Conservation (phyloP, 2,797 vertebrate species). For the Pseudocheirus occidentalis region DNA sequence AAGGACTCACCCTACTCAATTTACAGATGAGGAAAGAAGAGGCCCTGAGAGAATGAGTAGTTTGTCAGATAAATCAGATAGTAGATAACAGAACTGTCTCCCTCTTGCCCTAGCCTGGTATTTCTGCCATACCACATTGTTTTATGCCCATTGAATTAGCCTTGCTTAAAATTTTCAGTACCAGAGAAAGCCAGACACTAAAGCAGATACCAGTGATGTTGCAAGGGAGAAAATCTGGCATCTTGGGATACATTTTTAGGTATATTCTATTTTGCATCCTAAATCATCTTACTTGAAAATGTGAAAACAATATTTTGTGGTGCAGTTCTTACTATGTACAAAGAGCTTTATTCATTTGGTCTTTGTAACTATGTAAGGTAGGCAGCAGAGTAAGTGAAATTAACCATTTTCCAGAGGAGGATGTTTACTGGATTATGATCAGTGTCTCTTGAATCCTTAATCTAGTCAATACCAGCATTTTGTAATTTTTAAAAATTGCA, state of each 20-base stretch:
- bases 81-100: background rate
- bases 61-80: background rate
- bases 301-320: background rate
- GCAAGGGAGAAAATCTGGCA: slow-evolving; percentile 27
- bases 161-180: background rate
- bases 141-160: background rate
- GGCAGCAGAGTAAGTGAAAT: background rate
- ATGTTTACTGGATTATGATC: background rate
- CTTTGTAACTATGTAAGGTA: background rate
- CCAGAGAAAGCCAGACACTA: background rate
- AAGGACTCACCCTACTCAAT: background rate
- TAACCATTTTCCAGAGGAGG: background rate
- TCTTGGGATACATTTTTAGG: background rate
- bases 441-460: background rate
- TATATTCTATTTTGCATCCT: background rate
- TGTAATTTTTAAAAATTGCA: background rate
- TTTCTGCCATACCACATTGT: background rate
- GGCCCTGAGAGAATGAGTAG: background rate
- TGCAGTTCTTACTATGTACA: background rate
- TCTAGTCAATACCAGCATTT: background rate
- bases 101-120: background rate
- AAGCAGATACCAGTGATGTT: background rate
- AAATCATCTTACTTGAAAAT: background rate
- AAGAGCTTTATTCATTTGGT: background rate
- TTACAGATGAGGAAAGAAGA: background rate